phyloP scores from a whole-genome alignment of 2,113 vertebrate species.

The Dicentrarchus labrax region DNA sequence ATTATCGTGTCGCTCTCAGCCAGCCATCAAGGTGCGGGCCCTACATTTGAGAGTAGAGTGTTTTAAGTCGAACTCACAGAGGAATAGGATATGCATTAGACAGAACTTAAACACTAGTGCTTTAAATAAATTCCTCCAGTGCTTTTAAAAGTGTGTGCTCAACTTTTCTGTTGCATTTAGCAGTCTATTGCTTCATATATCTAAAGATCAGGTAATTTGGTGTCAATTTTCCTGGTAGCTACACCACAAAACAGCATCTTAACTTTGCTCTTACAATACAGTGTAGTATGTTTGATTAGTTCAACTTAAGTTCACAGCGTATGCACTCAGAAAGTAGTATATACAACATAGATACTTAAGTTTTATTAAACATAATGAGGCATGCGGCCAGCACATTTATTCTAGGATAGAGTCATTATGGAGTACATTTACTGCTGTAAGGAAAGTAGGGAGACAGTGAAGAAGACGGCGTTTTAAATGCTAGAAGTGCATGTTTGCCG shows the following conservation, averaged over 20 bases:
- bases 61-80: conserved; percentile 56
- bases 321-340: conserved; percentile 23
- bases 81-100: conserved; percentile 55
- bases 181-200: conserved; percentile 3
- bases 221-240: background rate
- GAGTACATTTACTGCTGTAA: conserved; percentile 13
- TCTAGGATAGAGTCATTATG: background rate
- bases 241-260: background rate
- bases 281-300: conserved; percentile 24
- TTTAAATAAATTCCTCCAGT: conserved; percentile 38
- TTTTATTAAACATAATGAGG: conserved; percentile 48
- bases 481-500: background rate
- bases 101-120: conserved; percentile 44
- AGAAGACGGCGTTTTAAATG: background rate
- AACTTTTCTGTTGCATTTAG: conserved; percentile 35
- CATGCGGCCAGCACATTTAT: background rate
- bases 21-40: conserved; percentile 70
- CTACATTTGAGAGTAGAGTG: conserved; percentile 58
- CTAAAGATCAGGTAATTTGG: background rate
- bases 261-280: background rate
- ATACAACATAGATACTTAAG: conserved; percentile 25
- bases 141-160: conserved; percentile 44
- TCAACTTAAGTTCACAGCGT: background rate
- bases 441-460: background rate
- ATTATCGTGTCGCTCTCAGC: conserved; percentile 77